These are phyloP conservation scores for Agrotis exclamationis DNA, from an alignment of 2,888 invertebrate species.

Conservation along the genomic window DNA sequence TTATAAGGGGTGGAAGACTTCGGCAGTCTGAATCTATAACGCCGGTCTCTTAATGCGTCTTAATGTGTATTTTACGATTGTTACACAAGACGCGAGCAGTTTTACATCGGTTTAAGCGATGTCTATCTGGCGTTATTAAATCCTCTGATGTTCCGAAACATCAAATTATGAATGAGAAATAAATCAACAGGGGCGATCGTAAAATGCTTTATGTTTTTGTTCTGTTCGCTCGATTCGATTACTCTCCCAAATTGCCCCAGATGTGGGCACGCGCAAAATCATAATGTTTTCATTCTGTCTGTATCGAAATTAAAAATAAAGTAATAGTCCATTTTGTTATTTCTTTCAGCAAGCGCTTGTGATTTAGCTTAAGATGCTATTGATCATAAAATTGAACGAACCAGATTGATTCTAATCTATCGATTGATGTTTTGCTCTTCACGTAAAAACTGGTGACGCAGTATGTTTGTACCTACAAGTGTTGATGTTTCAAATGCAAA, in stretches of 20 bases:
- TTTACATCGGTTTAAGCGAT: slow-evolving; percentile 89
- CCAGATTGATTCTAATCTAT: slow-evolving; percentile 61
- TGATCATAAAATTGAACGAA: slow-evolving; percentile 64
- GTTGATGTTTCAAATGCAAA: slow-evolving; percentile 33
- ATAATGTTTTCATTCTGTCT: slow-evolving; percentile 74
- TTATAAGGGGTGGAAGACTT: slow-evolving; percentile 86
- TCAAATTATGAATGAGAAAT: slow-evolving; percentile 90
- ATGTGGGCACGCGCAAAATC: slow-evolving; percentile 83
- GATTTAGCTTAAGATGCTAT: slow-evolving; percentile 60
- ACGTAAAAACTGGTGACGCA: slow-evolving; percentile 56
- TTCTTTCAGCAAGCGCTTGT: slow-evolving; percentile 66
- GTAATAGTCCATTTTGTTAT: slow-evolving; percentile 70
- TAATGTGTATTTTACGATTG: slow-evolving; percentile 91
- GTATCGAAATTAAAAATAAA: slow-evolving; percentile 74
- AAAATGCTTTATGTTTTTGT: slow-evolving; percentile 90
- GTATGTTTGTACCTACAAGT: slow-evolving; percentile 19
- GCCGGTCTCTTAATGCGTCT: slow-evolving; percentile 87
- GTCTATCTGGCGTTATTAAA: slow-evolving; percentile 89
- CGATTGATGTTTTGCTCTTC: slow-evolving; percentile 38
- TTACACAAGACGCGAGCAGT: slow-evolving; percentile 89
- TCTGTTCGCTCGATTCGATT: slow-evolving; percentile 84
- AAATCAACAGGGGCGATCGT: slow-evolving; percentile 89
- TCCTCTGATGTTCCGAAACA: slow-evolving; percentile 89
- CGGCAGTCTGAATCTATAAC: slow-evolving; percentile 81
- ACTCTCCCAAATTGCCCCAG: slow-evolving; percentile 86